phyloP scores from a whole-genome alignment of 2,888 invertebrate genomes.

The Plutella xylostella region DNA sequence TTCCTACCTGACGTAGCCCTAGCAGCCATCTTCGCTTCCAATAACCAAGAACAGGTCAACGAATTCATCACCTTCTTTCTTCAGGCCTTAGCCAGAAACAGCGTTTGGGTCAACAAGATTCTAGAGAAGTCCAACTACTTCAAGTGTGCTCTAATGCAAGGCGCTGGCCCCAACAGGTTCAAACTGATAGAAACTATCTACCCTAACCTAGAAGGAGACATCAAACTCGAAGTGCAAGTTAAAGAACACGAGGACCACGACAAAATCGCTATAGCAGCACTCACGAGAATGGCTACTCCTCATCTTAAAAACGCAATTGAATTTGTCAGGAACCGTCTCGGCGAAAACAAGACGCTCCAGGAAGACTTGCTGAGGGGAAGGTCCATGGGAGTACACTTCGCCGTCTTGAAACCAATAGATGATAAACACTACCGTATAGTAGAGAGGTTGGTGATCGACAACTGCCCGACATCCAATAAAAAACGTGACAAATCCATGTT shows the following conservation, averaged over 20 bases:
- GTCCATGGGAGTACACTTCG: constrained; percentile 44
- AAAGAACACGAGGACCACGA: constrained; percentile 53
- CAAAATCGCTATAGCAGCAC: constrained; percentile 50
- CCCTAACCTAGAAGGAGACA: constrained; percentile 34
- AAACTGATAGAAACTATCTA: constrained; percentile 53
- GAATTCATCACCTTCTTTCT: constrained; percentile 51
- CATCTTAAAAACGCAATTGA: constrained; percentile 42
- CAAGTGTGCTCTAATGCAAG: constrained; percentile 46
- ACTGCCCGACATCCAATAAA: constrained; percentile 29
- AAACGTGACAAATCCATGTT: constrained; percentile 36
- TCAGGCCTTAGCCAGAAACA: constrained; percentile 42
- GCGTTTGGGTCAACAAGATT: constrained; percentile 45
- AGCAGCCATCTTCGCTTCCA: constrained; percentile 49
- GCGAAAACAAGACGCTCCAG: constrained; percentile 34
- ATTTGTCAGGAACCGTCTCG: constrained; percentile 41
- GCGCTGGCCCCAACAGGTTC: constrained; percentile 55
- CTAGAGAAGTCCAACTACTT: constrained; percentile 44
- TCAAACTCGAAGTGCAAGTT: constrained; percentile 50
- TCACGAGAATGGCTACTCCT: constrained; percentile 35
- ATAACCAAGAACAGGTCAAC: constrained; percentile 46
- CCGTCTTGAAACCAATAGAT: constrained; percentile 41
- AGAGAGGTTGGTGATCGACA: constrained; percentile 34
- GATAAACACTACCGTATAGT: constrained; percentile 48
- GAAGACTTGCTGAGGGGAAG: constrained; percentile 50
- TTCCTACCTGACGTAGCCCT: constrained; percentile 36